Evolutionary conservation across 2,113 vertebrate genomes (phyloP).

Genomic region (Eulemur macaco): DNA sequence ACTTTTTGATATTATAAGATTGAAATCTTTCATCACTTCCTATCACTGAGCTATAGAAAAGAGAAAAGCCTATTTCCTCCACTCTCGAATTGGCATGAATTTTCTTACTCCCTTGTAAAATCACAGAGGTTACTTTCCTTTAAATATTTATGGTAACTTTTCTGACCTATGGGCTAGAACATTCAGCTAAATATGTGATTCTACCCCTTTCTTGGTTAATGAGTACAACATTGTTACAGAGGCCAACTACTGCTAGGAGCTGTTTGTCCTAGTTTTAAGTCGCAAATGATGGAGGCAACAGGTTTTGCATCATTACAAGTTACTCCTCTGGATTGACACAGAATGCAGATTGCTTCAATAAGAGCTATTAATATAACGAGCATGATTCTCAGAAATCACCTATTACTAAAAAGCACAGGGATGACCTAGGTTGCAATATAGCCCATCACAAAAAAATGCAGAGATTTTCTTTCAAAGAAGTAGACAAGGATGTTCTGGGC

Average conservation of each 20-base stretch:
- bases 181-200: background rate
- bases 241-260: background rate
- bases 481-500: background rate
- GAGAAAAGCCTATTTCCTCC: background rate
- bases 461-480: conserved; percentile 13
- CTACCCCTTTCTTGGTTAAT: background rate
- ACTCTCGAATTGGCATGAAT: background rate
- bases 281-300: background rate
- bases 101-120: background rate
- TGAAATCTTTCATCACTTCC: background rate
- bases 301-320: background rate
- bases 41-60: background rate
- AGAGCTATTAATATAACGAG: background rate
- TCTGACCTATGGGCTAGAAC: background rate
- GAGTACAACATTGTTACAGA: background rate
- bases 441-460: conserved; percentile 23
- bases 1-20: background rate
- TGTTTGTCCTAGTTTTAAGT: background rate
- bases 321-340: background rate
- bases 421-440: background rate
- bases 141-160: background rate
- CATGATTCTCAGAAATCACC: conserved; percentile 31
- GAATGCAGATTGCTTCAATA: background rate
- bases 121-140: background rate
- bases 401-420: background rate